These are phyloP conservation scores for Metaphire vulgaris DNA, from an alignment of 1,140 invertebrate genomes.

Conservation along the genomic window DNA sequence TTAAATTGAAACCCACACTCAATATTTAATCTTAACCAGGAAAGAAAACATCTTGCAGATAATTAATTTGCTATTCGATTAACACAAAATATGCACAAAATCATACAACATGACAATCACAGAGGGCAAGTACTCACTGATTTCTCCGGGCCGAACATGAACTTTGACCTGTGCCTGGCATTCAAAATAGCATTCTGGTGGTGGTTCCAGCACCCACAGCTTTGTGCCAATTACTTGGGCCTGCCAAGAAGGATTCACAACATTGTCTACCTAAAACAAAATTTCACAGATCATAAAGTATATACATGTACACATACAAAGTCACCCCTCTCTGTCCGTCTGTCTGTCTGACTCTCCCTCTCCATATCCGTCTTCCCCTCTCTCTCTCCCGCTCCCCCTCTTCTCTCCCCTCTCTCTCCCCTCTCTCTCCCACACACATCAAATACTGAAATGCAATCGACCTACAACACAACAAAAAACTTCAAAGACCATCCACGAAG, in stretches of 20 bases:
- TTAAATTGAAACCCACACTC: background rate
- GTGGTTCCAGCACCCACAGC: conserved; percentile 77
- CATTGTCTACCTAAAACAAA: conserved; percentile 73
- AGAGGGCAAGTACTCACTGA: conserved; percentile 63
- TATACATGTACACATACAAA: background rate
- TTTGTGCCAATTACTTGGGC: conserved; percentile 81
- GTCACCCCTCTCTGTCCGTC: too few species aligned
- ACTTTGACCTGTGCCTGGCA: conserved; percentile 63
- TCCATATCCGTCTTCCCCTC: too few species aligned
- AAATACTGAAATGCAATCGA: too few species aligned
- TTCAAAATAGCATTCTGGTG: conserved; percentile 75
- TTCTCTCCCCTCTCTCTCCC: too few species aligned
- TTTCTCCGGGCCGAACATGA: conserved; percentile 74
- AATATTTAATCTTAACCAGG: background rate
- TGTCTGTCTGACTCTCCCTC: too few species aligned
- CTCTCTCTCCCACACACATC: too few species aligned
- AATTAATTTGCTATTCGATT: background rate
- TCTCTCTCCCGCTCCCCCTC: too few species aligned
- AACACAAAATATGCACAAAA: conserved; percentile 5
- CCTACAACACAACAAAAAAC: too few species aligned
- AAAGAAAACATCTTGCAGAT: background rate
- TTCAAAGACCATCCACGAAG: too few species aligned
- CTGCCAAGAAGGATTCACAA: conserved; percentile 86
- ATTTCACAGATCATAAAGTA: background rate
- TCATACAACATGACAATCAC: background rate